Evolutionary conservation across 1,140 invertebrate species (phyloP).

Genomic region (Tetramorium alpestre): DNA sequence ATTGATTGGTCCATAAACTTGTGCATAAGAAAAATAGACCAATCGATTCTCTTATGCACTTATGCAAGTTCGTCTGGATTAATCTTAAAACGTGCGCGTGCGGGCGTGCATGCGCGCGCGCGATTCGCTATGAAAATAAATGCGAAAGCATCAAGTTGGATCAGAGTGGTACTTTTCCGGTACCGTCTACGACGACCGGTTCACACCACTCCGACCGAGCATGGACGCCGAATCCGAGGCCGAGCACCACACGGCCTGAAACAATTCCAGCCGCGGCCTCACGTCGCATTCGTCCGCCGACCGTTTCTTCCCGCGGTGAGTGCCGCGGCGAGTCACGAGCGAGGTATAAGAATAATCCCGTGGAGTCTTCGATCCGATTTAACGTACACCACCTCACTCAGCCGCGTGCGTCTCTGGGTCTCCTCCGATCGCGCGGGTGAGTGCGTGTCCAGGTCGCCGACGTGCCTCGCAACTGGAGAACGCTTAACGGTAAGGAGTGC

Average conservation of each 20-base stretch:
- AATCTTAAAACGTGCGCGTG: neutral
- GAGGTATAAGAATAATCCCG: neutral
- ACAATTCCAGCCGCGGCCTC: neutral
- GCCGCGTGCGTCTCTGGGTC: neutral
- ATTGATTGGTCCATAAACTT: too few relatives aligned
- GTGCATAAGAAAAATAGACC: too few relatives aligned
- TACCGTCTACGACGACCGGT: constrained; percentile 67
- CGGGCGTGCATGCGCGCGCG: too few relatives aligned
- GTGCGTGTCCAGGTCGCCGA: neutral
- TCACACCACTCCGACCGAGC: constrained; percentile 66
- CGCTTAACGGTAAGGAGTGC: neutral
- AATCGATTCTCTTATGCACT: too few relatives aligned
- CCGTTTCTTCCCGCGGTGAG: constrained; percentile 18
- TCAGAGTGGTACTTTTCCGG: constrained; percentile 71
- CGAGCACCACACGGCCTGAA: neutral
- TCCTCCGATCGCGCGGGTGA: constrained; percentile 6
- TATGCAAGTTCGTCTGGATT: too few relatives aligned
- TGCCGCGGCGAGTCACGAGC: neutral
- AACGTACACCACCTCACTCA: neutral
- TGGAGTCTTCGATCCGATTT: neutral
- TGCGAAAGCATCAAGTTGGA: constrained; percentile 27
- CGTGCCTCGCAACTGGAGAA: neutral
- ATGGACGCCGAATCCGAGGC: neutral
- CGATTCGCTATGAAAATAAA: constrained; percentile 46
- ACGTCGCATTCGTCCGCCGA: constrained; percentile 4